phyloP scores from a whole-genome alignment of 2,113 vertebrate species.

The Gracilinanus agilis region DNA sequence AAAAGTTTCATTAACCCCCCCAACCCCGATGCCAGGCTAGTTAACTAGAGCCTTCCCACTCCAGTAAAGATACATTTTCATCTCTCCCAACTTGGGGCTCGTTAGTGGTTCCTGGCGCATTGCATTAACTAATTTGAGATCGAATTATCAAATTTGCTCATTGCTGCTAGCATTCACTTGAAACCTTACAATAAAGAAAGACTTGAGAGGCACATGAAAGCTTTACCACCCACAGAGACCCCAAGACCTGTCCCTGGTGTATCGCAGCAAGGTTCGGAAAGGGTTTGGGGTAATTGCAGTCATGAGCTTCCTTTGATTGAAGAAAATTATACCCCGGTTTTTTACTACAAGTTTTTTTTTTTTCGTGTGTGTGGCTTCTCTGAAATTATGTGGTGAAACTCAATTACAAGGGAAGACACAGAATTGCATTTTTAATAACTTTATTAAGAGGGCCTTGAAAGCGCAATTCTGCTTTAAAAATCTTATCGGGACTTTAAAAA shows the following conservation, averaged over 20 bases:
- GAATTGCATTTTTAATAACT: constrained; percentile 69
- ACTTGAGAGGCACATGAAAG: constrained; percentile 90
- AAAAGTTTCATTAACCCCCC: constrained; percentile 70
- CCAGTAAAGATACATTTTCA: constrained; percentile 83
- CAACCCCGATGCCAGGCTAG: constrained; percentile 78
- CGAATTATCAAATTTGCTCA: constrained; percentile 96
- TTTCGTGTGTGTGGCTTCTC: constrained; percentile 74
- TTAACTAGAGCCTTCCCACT: constrained; percentile 80
- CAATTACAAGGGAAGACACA: constrained; percentile 75
- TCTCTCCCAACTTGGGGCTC: constrained; percentile 79
- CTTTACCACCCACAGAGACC: constrained; percentile 87
- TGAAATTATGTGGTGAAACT: constrained; percentile 77
- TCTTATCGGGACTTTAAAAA: background rate
- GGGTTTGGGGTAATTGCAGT: constrained; percentile 95
- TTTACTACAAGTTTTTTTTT: constrained; percentile 80
- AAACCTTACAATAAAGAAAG: constrained; percentile 90
- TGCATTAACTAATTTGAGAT: constrained; percentile 91
- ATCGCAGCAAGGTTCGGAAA: constrained; percentile 87
- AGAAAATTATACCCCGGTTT: constrained; percentile 94
- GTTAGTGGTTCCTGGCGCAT: constrained; percentile 88
- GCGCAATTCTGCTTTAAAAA: background rate
- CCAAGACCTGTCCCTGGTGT: constrained; percentile 84
- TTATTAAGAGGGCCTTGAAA: constrained; percentile 49
- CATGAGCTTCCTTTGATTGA: constrained; percentile 95
- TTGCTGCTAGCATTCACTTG: constrained; percentile 92